Evolutionary conservation across 2,113 vertebrate species (phyloP), one percentile per base, ranked within the genome.

Genomic region (Nycticebus coucang): DNA sequence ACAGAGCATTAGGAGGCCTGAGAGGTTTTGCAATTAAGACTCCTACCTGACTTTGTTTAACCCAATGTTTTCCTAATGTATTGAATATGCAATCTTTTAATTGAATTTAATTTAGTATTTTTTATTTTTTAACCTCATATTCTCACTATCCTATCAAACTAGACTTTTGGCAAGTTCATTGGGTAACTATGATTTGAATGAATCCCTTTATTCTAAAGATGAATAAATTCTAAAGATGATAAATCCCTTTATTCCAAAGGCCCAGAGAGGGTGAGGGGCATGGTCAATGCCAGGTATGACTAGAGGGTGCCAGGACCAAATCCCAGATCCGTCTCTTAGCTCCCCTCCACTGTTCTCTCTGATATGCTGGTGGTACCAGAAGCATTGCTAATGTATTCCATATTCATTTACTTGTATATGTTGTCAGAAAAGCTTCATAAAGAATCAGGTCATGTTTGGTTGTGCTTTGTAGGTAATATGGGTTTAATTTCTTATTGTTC

Each of bases 381-480:
- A 7, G 60, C 37, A 10, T 7, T 26, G 26, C 8, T 24, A 24
- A 50, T 2, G 81, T 45, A 18, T 9, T 45, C 33, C 53, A 18
- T 0, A 8, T 57, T 13, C 41, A 14, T 9, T 79, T 33, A 15
- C 1, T 0, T 7, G 5, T 79, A 14, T 41, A 14, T 14, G 28
- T 13, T 10, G 4, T 55, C 45, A 91, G 78, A 83, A 4, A 66
- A 60, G 87, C 14, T 41, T 81, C 37, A 7, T 28, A 35, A 26
- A 33, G 64, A 79, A 22, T 17, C 24, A 18, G 9, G 9, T 22
- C 8, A 35, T 4, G 2, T 69, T 69, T 17, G 5, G 12, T 5
- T 74, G 3, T 26, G 26, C 35, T 87, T 77, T 57, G 10, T 37
- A 33, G 35, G 35, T 50, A 28, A 24, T 19, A 2, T 24, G 41